Evolutionary conservation across 2,888 invertebrate species (phyloP).

Genomic region (Brachynemurus nebulosus): DNA sequence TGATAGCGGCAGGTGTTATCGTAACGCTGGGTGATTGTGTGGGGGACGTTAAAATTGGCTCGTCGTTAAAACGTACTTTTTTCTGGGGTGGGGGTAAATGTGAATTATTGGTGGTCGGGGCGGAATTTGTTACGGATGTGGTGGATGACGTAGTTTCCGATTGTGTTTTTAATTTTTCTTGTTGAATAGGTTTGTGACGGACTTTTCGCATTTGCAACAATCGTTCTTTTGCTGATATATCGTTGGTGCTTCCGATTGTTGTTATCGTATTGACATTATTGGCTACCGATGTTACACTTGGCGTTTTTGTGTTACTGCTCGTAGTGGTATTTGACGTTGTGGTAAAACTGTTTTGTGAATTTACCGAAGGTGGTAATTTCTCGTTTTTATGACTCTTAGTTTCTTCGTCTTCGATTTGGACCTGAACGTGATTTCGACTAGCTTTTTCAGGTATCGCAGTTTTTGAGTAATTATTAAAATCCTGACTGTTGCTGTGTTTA

Average conservation of each 20-base stretch:
- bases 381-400: too few species aligned
- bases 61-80: constrained; percentile 5
- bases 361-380: too few species aligned
- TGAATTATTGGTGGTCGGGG: not conserved
- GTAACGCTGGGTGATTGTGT: not conserved
- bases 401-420: too few species aligned
- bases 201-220: constrained; percentile 32
- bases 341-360: too few species aligned
- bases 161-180: constrained; percentile 10
- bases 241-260: too few species aligned
- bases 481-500: constrained; percentile 31
- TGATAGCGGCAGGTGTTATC: not conserved
- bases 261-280: too few species aligned
- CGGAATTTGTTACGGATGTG: too few species aligned
- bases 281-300: not conserved
- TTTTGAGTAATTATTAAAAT: too few species aligned
- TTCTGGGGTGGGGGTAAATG: not conserved
- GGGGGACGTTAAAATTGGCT: not conserved
- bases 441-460: too few species aligned
- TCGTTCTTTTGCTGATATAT: constrained; percentile 26
- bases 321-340: too few species aligned
- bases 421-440: too few species aligned
- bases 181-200: constrained; percentile 28
- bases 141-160: not conserved
- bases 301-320: constrained; percentile 13